A percentile compares a stretch with the other conserved stretches of the same genome.
Conservation (phyloP, 1,140 invertebrate species). For the Argopecten irradians region DNA sequence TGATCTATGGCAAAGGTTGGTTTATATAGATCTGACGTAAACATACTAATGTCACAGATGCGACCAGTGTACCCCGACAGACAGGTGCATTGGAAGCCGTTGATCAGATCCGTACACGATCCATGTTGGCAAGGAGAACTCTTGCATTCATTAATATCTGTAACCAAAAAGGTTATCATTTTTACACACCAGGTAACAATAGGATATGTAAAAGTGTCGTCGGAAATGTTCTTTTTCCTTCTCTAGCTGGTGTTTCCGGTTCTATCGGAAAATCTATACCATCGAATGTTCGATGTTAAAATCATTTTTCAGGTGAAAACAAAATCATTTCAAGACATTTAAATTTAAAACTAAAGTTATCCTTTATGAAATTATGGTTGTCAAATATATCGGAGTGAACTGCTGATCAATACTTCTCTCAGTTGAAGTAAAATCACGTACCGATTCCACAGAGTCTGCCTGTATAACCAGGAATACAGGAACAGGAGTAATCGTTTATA, state of each 20-base stretch:
- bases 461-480: conserved; percentile 51
- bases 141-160: conserved; percentile 39
- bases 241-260: too few relatives aligned
- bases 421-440: background rate
- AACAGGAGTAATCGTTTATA: conserved; percentile 50
- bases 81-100: conserved; percentile 44
- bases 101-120: conserved; percentile 39
- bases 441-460: conserved; percentile 47
- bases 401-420: too few relatives aligned
- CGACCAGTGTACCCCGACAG: conserved; percentile 32
- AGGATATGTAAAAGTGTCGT: too few relatives aligned
- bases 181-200: background rate
- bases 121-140: conserved; percentile 40
- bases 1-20: background rate
- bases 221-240: too few relatives aligned
- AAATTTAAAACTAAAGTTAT: too few relatives aligned
- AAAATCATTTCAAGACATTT: too few relatives aligned
- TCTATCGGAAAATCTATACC: too few relatives aligned
- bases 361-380: too few relatives aligned
- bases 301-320: too few relatives aligned
- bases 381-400: background rate
- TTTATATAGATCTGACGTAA: background rate
- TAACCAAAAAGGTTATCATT: background rate
- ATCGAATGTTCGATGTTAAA: too few relatives aligned
- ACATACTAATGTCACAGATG: conserved; percentile 36